phyloP scores from a whole-genome alignment of 2,113 vertebrate species.

The Elephantulus edwardii region DNA sequence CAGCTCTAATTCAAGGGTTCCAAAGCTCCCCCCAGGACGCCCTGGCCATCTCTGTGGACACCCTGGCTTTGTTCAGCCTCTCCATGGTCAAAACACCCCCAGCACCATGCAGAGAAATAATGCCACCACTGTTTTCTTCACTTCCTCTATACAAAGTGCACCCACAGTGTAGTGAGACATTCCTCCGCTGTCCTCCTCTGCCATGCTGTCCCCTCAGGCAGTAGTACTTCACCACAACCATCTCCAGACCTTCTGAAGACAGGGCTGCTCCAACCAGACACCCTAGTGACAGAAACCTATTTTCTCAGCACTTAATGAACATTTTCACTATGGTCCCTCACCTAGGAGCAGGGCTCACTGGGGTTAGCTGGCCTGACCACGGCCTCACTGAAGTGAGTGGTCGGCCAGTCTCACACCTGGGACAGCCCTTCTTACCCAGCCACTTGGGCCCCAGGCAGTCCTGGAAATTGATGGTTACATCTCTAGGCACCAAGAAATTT shows the following conservation, averaged over 20 bases:
- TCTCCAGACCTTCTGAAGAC: neutral
- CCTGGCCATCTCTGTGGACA: neutral
- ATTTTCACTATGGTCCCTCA: neutral
- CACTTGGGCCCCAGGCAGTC: neutral
- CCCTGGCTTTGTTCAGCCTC: neutral
- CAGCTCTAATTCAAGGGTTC: neutral
- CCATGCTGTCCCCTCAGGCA: neutral
- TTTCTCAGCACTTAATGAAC: neutral
- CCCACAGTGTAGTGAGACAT: neutral
- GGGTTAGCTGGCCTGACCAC: neutral
- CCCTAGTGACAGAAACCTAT: neutral
- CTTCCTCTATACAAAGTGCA: neutral
- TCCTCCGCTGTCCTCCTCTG: neutral
- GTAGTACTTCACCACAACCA: neutral
- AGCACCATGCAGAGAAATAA: neutral
- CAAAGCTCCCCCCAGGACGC: neutral
- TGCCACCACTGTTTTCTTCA: neutral
- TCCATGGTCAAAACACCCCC: neutral
- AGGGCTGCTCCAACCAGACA: neutral
- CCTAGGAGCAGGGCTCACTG: neutral
- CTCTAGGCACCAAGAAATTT: rapidly evolving
- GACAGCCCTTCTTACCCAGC: too few relatives aligned
- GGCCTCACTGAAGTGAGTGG: neutral
- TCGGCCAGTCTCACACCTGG: too few relatives aligned
- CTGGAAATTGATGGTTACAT: neutral